Evolutionary conservation across 1,140 invertebrate genomes (phyloP).

Genomic region (Drosophila nigromelanica): DNA sequence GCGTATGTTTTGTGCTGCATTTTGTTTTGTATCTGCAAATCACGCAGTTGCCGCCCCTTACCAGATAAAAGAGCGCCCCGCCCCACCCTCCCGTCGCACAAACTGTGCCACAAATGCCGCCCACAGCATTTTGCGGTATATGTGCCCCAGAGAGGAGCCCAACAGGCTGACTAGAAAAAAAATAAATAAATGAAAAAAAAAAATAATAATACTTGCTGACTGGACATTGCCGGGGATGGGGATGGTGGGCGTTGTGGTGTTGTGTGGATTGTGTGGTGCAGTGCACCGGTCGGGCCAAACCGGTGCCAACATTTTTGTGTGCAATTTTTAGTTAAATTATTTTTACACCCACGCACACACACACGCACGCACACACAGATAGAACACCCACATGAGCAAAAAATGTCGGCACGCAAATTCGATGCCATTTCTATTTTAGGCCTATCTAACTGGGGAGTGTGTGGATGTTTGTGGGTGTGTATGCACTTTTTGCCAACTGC

Average conservation of each 20-base stretch:
- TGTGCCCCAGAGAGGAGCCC: conserved; percentile 38
- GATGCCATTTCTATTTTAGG: conserved; percentile 60
- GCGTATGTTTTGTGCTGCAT: conserved; percentile 60
- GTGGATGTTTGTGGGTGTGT: conserved; percentile 6
- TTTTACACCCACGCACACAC: conserved; percentile 61
- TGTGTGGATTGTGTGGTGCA: conserved; percentile 19
- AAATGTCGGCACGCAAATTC: conserved; percentile 56
- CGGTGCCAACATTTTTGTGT: conserved; percentile 73
- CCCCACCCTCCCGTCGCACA: neutral
- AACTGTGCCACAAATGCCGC: conserved; percentile 36
- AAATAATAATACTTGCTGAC: neutral
- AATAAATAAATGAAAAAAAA: neutral
- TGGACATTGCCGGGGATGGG: neutral
- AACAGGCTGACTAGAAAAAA: conserved; percentile 25
- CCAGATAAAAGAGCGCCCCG: neutral
- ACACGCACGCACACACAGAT: conserved; percentile 6
- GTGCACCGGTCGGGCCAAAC: conserved; percentile 41
- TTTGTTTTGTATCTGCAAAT: conserved; percentile 54
- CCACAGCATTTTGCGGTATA: conserved; percentile 67
- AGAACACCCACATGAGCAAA: conserved; percentile 11
- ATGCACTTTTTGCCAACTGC: conserved; percentile 55
- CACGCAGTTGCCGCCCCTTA: conserved; percentile 25
- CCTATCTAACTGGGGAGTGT: conserved; percentile 21
- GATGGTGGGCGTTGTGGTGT: neutral
- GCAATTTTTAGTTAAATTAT: conserved; percentile 82